Percentiles rank a stretch among this genome's conserved stretches.
Conservation (phyloP, 2,113 vertebrate genomes). For the Aphyosemion australe region DNA sequence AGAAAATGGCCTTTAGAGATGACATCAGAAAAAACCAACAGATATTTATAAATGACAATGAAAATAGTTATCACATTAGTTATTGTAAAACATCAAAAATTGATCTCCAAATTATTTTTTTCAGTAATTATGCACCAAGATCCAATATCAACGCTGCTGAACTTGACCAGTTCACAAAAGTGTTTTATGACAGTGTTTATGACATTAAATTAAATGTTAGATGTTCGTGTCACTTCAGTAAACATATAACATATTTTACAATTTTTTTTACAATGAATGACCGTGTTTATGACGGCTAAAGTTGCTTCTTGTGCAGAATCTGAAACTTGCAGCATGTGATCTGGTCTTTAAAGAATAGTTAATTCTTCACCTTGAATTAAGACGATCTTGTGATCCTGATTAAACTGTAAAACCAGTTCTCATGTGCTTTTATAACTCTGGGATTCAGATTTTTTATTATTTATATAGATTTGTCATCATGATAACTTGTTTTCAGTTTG, state of each 20-base stretch:
- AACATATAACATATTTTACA: conserved; percentile 9
- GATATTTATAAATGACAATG: too few relatives aligned
- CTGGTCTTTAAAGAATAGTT: conserved; percentile 38
- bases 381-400: conserved; percentile 25
- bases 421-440: too few relatives aligned
- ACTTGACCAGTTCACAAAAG: not conserved
- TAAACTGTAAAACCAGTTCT: conserved; percentile 1
- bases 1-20: too few relatives aligned
- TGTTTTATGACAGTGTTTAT: not conserved
- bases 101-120: too few relatives aligned
- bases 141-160: not conserved
- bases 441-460: too few relatives aligned
- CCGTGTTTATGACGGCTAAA: conserved; percentile 55
- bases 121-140: not conserved
- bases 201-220: not conserved
- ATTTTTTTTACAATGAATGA: conserved; percentile 59
- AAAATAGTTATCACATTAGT: too few relatives aligned
- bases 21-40: too few relatives aligned
- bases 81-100: too few relatives aligned
- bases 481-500: not conserved
- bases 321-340: conserved; percentile 65
- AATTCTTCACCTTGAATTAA: conserved; percentile 38
- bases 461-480: not conserved
- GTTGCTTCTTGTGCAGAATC: conserved; percentile 14
- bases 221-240: not conserved